Percentiles rank a stretch among this genome's conserved stretches.
phyloP scores from a whole-genome alignment of 2,113 vertebrate genomes.

The Rhagologus leucostigma region DNA sequence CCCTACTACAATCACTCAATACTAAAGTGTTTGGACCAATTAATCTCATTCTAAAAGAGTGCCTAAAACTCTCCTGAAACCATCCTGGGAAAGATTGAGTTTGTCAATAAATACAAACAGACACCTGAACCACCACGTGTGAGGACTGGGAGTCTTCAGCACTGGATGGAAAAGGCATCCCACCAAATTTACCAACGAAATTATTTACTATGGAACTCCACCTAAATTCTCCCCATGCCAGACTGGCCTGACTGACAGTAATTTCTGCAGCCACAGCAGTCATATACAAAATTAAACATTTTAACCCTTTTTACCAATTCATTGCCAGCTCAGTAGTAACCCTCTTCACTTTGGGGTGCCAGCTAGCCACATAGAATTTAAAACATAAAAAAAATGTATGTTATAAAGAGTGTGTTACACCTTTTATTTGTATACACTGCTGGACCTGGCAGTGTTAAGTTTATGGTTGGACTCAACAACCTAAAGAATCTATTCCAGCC shows the following conservation, averaged over 20 bases:
- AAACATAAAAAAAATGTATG: rapidly evolving
- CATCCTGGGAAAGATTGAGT: not conserved
- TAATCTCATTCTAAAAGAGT: not conserved
- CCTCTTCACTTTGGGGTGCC: not conserved
- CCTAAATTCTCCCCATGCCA: not conserved
- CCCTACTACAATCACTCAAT: rapidly evolving
- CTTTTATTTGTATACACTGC: not conserved
- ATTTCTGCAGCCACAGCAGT: not conserved
- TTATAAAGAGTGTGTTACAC: rapidly evolving
- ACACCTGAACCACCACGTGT: not conserved
- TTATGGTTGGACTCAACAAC: not conserved
- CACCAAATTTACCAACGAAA: not conserved
- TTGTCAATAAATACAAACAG: not conserved
- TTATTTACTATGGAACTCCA: not conserved
- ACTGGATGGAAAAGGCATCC: not conserved
- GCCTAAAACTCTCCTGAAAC: not conserved
- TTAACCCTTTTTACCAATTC: not conserved
- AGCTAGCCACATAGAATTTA: not conserved
- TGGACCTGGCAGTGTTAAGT: not conserved
- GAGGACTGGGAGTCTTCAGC: not conserved
- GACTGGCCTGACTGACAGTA: not conserved
- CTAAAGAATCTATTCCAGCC: not conserved
- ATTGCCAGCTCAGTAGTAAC: not conserved
- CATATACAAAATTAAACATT: not conserved
- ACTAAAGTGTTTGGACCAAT: not conserved